A percentile compares a stretch with the other conserved stretches of the same genome.
Conservation (phyloP, 1,140 invertebrate genomes). For the Apis cerana region DNA sequence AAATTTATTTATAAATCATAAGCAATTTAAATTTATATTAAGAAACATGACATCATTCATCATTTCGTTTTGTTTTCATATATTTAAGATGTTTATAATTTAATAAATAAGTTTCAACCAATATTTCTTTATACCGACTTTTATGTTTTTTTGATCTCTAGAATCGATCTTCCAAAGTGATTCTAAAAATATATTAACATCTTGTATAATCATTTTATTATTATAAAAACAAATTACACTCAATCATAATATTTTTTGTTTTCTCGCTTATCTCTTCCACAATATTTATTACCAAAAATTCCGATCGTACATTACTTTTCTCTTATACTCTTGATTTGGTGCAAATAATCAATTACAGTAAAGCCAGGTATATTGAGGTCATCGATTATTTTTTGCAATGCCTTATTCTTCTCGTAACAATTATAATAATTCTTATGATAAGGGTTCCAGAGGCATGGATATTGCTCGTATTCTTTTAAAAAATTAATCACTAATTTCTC, state of each 20-base stretch:
- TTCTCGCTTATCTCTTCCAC: background rate
- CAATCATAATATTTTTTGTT: background rate
- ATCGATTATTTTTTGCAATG: constrained; percentile 62
- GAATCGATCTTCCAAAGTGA: too few relatives aligned
- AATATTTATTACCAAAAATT: background rate
- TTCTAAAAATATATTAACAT: too few relatives aligned
- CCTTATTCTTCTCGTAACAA: constrained; percentile 59
- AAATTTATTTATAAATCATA: too few relatives aligned
- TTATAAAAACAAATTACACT: background rate
- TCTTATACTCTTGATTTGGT: constrained; percentile 64
- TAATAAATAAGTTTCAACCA: too few relatives aligned
- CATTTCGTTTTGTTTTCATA: too few relatives aligned
- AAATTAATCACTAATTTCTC: constrained; percentile 63
- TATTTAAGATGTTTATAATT: too few relatives aligned
- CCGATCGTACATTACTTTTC: constrained; percentile 64
- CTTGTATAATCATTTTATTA: background rate
- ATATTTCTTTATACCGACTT: too few relatives aligned
- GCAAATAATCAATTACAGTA: constrained; percentile 63
- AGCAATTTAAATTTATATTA: too few relatives aligned
- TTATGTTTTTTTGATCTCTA: too few relatives aligned
- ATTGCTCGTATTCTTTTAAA: constrained; percentile 65
- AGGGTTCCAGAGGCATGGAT: constrained; percentile 73
- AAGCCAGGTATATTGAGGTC: constrained; percentile 57
- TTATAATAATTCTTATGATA: constrained; percentile 62
- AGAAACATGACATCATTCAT: too few relatives aligned